A percentile compares a stretch with the other conserved stretches of the same genome.
These are phyloP conservation scores for Podabrus alpinus DNA, from an alignment of 2,888 invertebrate species.

Conservation along the genomic window DNA sequence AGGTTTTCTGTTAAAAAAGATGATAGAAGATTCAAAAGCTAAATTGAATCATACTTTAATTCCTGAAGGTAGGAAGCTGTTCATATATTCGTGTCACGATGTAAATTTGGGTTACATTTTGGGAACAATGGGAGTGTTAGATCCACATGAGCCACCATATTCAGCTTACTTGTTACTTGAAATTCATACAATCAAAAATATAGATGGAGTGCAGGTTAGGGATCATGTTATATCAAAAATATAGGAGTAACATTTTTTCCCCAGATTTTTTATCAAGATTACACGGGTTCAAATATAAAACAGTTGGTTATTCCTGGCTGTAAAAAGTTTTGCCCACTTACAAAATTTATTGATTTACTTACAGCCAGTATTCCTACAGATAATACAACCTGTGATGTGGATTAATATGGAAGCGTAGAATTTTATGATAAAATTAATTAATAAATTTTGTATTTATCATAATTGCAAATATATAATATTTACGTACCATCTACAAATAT, in stretches of 20 bases:
- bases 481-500: no score
- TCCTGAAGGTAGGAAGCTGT: slow-evolving; percentile 59
- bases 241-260: background rate
- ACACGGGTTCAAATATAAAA: background rate
- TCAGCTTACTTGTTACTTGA: slow-evolving; percentile 25
- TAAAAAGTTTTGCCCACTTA: background rate
- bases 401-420: background rate
- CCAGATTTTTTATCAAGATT: background rate
- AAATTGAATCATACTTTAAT: slow-evolving; percentile 56
- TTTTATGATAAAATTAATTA: background rate
- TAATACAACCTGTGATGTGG: background rate
- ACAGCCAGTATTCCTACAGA: background rate
- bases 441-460: no score
- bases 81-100: slow-evolving; percentile 68
- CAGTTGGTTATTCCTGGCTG: background rate
- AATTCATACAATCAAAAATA: slow-evolving; percentile 45
- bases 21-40: slow-evolving; percentile 60
- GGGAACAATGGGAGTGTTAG: slow-evolving; percentile 63
- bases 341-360: background rate
- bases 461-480: no score
- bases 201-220: slow-evolving; percentile 34
- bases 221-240: background rate
- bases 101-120: slow-evolving; percentile 66
- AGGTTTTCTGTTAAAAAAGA: slow-evolving; percentile 57
- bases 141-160: slow-evolving; percentile 49